phyloP scores from a whole-genome alignment of 2,113 vertebrate species.

The Micronycteris hirsuta region DNA sequence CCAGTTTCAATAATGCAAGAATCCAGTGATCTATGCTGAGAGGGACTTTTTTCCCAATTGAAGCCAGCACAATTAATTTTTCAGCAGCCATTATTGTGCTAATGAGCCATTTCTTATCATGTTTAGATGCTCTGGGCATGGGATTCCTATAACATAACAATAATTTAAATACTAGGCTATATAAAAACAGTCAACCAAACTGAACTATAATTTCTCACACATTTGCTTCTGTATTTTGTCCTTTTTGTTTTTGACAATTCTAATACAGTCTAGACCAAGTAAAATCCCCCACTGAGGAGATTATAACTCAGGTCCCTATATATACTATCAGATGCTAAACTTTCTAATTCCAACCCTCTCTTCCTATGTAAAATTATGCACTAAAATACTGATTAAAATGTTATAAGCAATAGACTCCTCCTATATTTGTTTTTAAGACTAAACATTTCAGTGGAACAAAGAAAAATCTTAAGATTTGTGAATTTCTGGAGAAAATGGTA shows the following conservation, averaged over 20 bases:
- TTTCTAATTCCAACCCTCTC: background rate
- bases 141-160: background rate
- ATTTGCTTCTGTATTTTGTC: background rate
- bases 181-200: constrained; percentile 22
- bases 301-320: background rate
- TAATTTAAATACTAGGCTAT: background rate
- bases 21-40: background rate
- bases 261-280: background rate
- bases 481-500: background rate
- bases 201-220: background rate
- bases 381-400: background rate
- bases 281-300: background rate
- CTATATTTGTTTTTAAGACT: background rate
- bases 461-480: background rate
- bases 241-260: background rate
- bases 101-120: constrained; percentile 44
- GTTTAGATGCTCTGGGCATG: background rate
- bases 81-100: constrained; percentile 28
- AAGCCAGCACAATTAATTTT: constrained; percentile 46
- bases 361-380: background rate
- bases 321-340: background rate
- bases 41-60: constrained; percentile 7
- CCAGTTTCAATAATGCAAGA: constrained; percentile 48
- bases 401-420: background rate
- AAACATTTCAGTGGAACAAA: background rate